Percentiles rank a stretch among this genome's conserved stretches.
Conservation (phyloP, 2,888 invertebrate genomes). For the Pachycephus smyrnensis region DNA sequence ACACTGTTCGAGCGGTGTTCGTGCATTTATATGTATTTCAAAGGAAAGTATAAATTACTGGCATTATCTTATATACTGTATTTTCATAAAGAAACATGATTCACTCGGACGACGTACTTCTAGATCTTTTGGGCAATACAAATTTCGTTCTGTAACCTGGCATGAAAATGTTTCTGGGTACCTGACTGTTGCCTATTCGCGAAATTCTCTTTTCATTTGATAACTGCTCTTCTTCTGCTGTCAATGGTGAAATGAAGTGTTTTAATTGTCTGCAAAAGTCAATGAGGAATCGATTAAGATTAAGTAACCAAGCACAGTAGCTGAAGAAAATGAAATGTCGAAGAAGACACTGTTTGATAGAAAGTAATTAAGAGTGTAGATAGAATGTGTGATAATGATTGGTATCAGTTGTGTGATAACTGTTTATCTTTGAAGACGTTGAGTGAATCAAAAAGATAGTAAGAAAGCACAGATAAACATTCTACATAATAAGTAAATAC, state of each 20-base stretch:
- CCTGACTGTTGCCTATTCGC: neutral
- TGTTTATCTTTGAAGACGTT: neutral
- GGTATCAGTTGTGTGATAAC: neutral
- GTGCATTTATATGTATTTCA: neutral
- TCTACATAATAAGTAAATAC: conserved; percentile 36
- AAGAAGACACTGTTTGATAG: neutral
- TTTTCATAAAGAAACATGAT: neutral
- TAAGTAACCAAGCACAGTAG: neutral
- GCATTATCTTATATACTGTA: neutral
- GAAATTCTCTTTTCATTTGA: neutral
- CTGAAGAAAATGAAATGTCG: neutral
- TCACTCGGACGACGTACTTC: conserved; percentile 16
- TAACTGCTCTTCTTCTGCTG: conserved; percentile 20
- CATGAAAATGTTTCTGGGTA: neutral
- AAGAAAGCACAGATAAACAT: neutral
- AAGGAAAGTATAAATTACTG: neutral
- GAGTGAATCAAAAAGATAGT: neutral
- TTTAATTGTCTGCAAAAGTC: neutral
- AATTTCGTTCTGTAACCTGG: conserved; percentile 33
- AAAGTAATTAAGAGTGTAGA: neutral
- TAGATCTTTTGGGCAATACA: conserved; percentile 27
- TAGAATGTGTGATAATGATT: neutral
- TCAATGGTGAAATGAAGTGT: conserved; percentile 26
- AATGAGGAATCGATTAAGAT: neutral
- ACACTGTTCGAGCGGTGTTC: neutral